These are phyloP conservation scores for Ligdia adustata DNA, from an alignment of 2,888 invertebrate species.

Conservation along the genomic window DNA sequence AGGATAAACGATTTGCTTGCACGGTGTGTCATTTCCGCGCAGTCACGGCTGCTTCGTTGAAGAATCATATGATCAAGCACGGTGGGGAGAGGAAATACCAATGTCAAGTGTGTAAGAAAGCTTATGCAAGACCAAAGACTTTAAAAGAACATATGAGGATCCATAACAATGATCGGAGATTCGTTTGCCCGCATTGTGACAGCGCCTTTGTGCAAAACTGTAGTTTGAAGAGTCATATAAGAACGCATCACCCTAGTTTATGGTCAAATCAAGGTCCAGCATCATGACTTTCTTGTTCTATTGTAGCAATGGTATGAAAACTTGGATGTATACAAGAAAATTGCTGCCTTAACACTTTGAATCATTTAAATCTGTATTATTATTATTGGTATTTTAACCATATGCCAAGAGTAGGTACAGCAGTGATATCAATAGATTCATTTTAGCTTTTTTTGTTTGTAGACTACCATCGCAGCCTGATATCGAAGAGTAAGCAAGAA, in stretches of 20 bases:
- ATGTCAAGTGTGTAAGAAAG: constrained; percentile 30
- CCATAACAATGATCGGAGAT: constrained; percentile 72
- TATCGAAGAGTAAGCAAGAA: neutral
- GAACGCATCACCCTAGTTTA: constrained; percentile 68
- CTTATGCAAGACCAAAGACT: constrained; percentile 60
- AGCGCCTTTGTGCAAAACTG: constrained; percentile 73
- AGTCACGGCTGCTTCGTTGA: constrained; percentile 58
- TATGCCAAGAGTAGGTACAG: no score
- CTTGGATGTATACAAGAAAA: no score
- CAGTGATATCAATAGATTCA: no score
- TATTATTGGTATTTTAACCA: no score
- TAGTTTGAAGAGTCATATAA: constrained; percentile 69
- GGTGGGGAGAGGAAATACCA: constrained; percentile 54
- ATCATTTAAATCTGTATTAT: no score
- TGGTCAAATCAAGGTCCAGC: no score
- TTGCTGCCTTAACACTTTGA: no score
- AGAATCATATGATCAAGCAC: constrained; percentile 66
- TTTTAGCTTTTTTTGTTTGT: constrained; percentile 13
- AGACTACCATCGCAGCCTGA: neutral
- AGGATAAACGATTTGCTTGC: constrained; percentile 60
- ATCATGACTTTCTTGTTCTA: no score
- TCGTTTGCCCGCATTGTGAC: constrained; percentile 70
- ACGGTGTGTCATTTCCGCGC: constrained; percentile 58
- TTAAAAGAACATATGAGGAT: constrained; percentile 70
- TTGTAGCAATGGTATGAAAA: no score